Conservation (phyloP, 2,797 vertebrate species). For the Gila robusta region DNA sequence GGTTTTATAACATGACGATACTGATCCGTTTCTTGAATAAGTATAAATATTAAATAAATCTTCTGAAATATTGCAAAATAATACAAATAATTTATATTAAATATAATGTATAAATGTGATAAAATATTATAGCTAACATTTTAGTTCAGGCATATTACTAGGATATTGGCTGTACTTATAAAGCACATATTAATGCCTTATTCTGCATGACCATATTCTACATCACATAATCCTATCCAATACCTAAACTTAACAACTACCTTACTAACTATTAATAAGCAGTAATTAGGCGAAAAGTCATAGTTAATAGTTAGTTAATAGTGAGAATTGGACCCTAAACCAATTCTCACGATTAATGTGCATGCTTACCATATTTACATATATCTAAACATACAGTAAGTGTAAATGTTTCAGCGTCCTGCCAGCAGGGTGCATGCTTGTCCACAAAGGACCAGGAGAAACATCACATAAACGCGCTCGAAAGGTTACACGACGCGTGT, state of each 20-base stretch:
- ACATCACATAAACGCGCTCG: neutral
- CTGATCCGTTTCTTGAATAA: neutral
- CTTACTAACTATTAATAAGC: neutral
- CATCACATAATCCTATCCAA: too few species aligned
- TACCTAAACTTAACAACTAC: neutral
- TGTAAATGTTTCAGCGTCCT: slow-evolving; percentile 55
- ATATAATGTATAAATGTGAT: neutral
- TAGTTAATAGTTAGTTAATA: neutral
- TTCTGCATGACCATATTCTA: too few species aligned
- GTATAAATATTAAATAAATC: neutral
- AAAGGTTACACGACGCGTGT: neutral
- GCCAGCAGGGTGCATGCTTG: slow-evolving; percentile 50
- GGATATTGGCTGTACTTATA: too few species aligned
- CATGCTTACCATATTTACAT: slow-evolving; percentile 52
- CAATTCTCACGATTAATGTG: slow-evolving; percentile 47
- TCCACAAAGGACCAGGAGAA: slow-evolving; percentile 15
- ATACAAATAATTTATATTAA: neutral
- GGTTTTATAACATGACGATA: neutral
- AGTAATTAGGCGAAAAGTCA: neutral
- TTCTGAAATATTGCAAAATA: too few species aligned
- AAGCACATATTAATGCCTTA: too few species aligned
- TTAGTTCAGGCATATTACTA: too few species aligned
- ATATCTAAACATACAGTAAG: neutral
- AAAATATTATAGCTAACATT: neutral
- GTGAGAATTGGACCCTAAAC: neutral